phyloP scores from a whole-genome alignment of 2,888 invertebrate genomes.

The Eupeodes luniger region DNA sequence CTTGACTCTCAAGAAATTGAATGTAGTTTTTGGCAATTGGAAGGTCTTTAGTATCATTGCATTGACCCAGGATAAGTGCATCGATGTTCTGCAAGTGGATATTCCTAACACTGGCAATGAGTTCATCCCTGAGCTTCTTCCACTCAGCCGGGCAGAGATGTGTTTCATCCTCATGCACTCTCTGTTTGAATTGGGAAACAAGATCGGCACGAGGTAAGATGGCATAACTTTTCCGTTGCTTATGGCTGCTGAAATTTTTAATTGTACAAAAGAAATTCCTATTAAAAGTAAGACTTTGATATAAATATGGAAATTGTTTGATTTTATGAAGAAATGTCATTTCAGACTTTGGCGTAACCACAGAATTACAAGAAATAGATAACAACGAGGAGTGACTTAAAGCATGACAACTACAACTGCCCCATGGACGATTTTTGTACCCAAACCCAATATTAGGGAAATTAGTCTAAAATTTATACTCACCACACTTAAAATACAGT shows the following conservation, averaged over 20 bases:
- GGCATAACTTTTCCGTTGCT: not conserved
- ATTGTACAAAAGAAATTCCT: not conserved
- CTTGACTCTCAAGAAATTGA: constrained; percentile 85
- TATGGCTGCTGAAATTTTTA: not conserved
- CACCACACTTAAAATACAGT: too few species aligned
- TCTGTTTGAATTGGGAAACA: constrained; percentile 78
- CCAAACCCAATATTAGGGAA: too few species aligned
- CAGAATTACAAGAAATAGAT: not conserved
- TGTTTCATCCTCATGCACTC: constrained; percentile 72
- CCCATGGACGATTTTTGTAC: too few species aligned
- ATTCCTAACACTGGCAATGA: constrained; percentile 79
- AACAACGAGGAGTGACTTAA: not conserved
- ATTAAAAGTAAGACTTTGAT: not conserved
- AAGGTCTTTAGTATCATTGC: constrained; percentile 84
- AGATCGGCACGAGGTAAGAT: constrained; percentile 74
- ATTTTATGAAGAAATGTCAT: constrained; percentile 8
- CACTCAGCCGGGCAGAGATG: constrained; percentile 78
- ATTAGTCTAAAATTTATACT: too few species aligned
- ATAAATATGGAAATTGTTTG: not conserved
- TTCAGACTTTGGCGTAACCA: not conserved
- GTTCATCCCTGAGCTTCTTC: constrained; percentile 78
- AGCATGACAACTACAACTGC: too few species aligned
- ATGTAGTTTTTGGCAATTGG: constrained; percentile 86
- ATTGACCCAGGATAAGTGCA: constrained; percentile 86
- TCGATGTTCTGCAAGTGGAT: constrained; percentile 85